Evolutionary conservation across 2,888 invertebrate species (phyloP), one percentile per base, ranked within the genome.

Genomic region (Oxyscelio sp.): DNA sequence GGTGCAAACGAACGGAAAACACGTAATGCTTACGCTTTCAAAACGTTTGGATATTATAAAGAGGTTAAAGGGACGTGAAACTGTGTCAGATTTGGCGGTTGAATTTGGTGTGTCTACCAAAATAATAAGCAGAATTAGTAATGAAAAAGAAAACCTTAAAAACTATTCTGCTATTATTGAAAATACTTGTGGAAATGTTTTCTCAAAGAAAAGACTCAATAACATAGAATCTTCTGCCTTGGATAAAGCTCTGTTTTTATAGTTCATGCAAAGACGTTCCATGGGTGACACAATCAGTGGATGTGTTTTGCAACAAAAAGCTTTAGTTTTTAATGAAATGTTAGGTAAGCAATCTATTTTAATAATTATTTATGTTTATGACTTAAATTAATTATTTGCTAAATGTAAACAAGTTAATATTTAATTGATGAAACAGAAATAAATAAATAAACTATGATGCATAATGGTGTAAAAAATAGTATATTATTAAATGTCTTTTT

Each of bases 161-260:
- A n/a, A 50, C 1, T 50, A 65, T 38, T 34, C 21, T 2, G 8
- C 13, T 1, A 38, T 24, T 21, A 31, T 65, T 1, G 6, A 31
- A 65, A 22, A 21, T 15, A 65, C 21, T 8, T 65, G 34, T 38
- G 65, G 65, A 50, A 50, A 65, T 65, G 38, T 15, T 45, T 22
- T 45, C 0, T 19, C 0, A 3, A 65, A 52, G 17, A 65, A 52
- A 65, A 65, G 17, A 43, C 11, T 34, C 0, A 65, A 65, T 21
- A 65, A 65, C 31, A 65, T 65, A 8, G 50, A 65, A 50, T 17
- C 22, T n/a, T 34, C 27, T n/a, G n/a, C 4, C 15, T 52, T 65
- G 8, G 65, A 65, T 52, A 50, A 50, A 38, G 43, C 38, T 1
- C 21, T 65, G 19, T 65, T 50, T 38, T 11, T 0, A 15, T 65